Conservation (phyloP, 2,797 vertebrate genomes). For the Limnodromus scolopaceus region DNA sequence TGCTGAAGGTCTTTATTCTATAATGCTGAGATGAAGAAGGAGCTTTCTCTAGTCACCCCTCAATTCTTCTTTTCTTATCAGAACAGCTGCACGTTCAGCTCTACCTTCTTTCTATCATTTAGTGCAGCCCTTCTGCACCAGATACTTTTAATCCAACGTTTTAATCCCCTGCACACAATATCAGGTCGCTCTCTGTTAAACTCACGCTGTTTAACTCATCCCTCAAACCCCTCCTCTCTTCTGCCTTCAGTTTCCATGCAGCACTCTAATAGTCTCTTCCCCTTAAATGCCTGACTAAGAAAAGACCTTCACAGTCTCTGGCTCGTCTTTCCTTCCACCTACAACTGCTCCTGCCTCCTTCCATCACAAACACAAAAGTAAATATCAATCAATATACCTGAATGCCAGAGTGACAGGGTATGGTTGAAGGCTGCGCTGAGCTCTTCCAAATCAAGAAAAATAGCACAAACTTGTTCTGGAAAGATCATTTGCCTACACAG, state of each 20-base stretch:
- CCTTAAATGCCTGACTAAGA: not conserved
- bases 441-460: not conserved
- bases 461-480: not conserved
- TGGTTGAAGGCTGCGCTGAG: not conserved
- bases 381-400: not conserved
- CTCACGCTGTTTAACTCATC: not conserved
- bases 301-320: not conserved
- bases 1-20: not conserved
- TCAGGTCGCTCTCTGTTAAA: not conserved
- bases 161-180: not conserved
- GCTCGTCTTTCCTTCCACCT: not conserved
- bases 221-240: not conserved
- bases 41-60: not conserved
- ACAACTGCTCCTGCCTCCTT: not conserved
- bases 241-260: not conserved
- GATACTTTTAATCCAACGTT: not conserved
- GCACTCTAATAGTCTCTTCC: not conserved
- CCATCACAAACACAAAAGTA: not conserved
- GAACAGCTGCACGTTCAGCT: accelerated
- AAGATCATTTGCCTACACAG: not conserved
- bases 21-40: not conserved
- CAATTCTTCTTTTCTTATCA: not conserved
- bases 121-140: not conserved
- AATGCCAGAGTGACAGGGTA: not conserved
- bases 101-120: not conserved